These are phyloP conservation scores for Sinosuthora webbiana DNA, from an alignment of 2,113 vertebrate species.

Conservation along the genomic window DNA sequence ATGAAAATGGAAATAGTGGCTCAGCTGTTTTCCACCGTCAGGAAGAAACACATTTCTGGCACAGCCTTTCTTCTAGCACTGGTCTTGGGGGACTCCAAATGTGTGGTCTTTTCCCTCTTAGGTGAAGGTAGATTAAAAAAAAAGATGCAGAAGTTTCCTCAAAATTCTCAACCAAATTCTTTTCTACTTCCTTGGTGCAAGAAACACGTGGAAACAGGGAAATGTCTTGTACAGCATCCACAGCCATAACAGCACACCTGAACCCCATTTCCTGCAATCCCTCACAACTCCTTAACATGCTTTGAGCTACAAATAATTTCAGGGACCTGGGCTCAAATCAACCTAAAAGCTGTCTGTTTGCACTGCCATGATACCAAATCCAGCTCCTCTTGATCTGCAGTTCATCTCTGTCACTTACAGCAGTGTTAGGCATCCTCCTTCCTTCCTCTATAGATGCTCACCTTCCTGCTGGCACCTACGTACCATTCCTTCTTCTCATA, in stretches of 20 bases:
- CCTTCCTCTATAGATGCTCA: background rate
- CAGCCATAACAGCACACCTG: background rate
- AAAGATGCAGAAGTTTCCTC: background rate
- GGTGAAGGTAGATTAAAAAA: background rate
- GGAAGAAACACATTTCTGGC: background rate
- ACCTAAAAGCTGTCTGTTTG: background rate
- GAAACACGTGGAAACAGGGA: fast-evolving
- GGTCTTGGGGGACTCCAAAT: background rate
- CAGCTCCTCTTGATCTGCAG: background rate
- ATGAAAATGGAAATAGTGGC: background rate
- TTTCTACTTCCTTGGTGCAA: background rate
- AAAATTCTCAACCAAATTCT: background rate
- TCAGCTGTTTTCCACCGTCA: background rate
- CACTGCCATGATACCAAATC: background rate
- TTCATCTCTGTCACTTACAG: background rate
- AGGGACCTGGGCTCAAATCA: background rate
- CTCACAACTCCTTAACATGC: background rate
- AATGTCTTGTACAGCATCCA: background rate
- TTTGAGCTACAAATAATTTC: background rate
- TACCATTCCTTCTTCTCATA: background rate
- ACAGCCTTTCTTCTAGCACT: background rate
- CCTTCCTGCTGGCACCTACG: fast-evolving
- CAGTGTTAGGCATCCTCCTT: background rate
- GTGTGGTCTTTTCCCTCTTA: fast-evolving
- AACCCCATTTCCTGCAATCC: background rate